Conservation (phyloP, 1,140 invertebrate species). For the Matsumurasca onukii region DNA sequence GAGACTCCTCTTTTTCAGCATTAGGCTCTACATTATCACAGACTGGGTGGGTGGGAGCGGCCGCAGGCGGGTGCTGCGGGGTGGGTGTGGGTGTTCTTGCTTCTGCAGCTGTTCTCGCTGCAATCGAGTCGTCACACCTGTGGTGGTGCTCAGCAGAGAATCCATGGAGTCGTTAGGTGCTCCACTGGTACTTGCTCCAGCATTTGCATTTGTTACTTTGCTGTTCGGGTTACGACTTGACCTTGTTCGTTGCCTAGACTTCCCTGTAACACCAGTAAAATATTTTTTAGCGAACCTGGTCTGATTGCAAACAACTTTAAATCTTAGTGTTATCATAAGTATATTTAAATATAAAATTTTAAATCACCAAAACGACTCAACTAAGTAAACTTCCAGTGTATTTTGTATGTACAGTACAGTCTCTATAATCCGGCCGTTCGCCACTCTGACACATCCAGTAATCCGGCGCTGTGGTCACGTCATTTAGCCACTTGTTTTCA, state of each 20-base stretch:
- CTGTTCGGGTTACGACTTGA: constrained; percentile 45
- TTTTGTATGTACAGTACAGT: too few relatives aligned
- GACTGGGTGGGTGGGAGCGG: constrained; percentile 4
- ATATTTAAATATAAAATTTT: too few relatives aligned
- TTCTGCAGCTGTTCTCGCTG: constrained; percentile 76
- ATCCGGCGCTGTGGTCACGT: too few relatives aligned
- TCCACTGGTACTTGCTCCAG: constrained; percentile 22
- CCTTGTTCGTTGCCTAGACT: constrained; percentile 43
- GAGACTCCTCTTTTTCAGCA: neutral
- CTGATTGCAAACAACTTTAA: neutral
- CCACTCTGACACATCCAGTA: too few relatives aligned
- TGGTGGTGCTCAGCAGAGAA: constrained; percentile 37
- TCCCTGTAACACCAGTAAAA: constrained; percentile 46
- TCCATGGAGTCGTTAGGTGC: constrained; percentile 34
- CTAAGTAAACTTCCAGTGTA: too few relatives aligned
- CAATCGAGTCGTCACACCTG: constrained; percentile 69
- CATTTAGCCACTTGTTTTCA: too few relatives aligned
- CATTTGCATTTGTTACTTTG: constrained; percentile 45
- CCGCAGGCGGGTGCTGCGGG: constrained; percentile 12
- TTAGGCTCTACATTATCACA: constrained; percentile 25
- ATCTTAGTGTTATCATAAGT: neutral
- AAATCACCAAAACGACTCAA: too few relatives aligned
- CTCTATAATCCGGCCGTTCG: too few relatives aligned
- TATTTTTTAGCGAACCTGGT: neutral
- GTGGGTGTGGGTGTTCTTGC: constrained; percentile 38